Conservation (phyloP, 2,888 invertebrate species). For the Ophonus ardosiacus region DNA sequence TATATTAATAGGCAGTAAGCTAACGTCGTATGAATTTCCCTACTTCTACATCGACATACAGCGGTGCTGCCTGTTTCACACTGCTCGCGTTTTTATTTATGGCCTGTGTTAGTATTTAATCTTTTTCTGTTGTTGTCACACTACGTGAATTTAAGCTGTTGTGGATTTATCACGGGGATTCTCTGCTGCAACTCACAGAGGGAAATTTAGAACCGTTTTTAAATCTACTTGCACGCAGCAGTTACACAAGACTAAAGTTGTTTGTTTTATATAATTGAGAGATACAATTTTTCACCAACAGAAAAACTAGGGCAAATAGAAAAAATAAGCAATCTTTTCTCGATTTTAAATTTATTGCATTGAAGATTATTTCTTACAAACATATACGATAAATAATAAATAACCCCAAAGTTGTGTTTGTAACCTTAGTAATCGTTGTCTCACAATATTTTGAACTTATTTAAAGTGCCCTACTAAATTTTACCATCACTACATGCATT, state of each 20-base stretch:
- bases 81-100: constrained; percentile 36
- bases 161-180: constrained; percentile 34
- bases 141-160: constrained; percentile 38
- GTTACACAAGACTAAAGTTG: neutral
- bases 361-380: neutral
- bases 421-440: too few species aligned
- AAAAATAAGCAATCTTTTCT: too few species aligned
- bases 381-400: too few species aligned
- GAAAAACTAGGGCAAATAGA: neutral
- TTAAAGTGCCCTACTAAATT: too few species aligned
- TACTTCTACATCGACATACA: neutral
- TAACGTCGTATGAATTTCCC: neutral
- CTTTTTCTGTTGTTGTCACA: constrained; percentile 27
- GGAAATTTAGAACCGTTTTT: constrained; percentile 11
- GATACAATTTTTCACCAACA: neutral
- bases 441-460: too few species aligned
- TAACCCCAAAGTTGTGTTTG: too few species aligned
- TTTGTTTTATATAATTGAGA: neutral
- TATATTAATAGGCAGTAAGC: neutral
- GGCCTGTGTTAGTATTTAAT: constrained; percentile 43
- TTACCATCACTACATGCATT: too few species aligned
- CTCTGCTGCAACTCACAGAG: constrained; percentile 13
- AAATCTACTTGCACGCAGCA: constrained; percentile 8
- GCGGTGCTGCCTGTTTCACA: constrained; percentile 18
- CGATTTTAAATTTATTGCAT: too few species aligned